Evolutionary conservation across 1,140 invertebrate species (phyloP).

Genomic region (Pseudomyrmex gracilis): DNA sequence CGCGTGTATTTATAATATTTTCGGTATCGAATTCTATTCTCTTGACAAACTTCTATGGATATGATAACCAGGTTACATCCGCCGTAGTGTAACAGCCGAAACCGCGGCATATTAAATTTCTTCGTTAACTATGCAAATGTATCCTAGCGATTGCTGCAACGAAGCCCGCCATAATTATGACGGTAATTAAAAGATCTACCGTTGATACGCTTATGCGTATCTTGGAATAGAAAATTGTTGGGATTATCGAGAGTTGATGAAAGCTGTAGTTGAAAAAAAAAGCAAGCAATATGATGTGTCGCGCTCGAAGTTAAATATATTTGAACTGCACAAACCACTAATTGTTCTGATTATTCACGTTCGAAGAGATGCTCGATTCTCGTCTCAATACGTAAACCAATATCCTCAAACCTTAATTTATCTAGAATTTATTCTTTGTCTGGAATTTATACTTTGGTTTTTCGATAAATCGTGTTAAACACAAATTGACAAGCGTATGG

Average conservation of each 20-base stretch:
- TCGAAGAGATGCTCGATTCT: too few relatives aligned
- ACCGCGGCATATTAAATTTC: constrained; percentile 51
- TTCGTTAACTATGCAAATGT: constrained; percentile 48
- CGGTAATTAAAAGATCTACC: constrained; percentile 31
- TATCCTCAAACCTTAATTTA: too few relatives aligned
- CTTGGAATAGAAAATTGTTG: constrained; percentile 14
- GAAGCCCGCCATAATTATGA: constrained; percentile 30
- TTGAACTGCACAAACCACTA: too few relatives aligned
- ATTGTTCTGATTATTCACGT: too few relatives aligned
- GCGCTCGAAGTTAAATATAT: constrained; percentile 1
- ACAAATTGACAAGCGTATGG: too few relatives aligned
- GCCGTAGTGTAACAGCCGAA: constrained; percentile 29
- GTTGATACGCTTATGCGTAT: neutral
- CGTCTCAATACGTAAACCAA: too few relatives aligned
- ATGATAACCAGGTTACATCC: constrained; percentile 31
- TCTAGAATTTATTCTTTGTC: too few relatives aligned
- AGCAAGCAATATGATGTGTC: neutral
- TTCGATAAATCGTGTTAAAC: too few relatives aligned
- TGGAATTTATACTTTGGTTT: too few relatives aligned
- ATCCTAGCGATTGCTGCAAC: constrained; percentile 15
- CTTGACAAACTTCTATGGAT: constrained; percentile 5
- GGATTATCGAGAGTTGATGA: neutral
- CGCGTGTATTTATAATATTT: constrained; percentile 1
- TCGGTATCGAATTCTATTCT: constrained; percentile 14
- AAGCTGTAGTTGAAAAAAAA: neutral